Conservation (phyloP, 2,113 vertebrate species). For the Catagonus wagneri region DNA sequence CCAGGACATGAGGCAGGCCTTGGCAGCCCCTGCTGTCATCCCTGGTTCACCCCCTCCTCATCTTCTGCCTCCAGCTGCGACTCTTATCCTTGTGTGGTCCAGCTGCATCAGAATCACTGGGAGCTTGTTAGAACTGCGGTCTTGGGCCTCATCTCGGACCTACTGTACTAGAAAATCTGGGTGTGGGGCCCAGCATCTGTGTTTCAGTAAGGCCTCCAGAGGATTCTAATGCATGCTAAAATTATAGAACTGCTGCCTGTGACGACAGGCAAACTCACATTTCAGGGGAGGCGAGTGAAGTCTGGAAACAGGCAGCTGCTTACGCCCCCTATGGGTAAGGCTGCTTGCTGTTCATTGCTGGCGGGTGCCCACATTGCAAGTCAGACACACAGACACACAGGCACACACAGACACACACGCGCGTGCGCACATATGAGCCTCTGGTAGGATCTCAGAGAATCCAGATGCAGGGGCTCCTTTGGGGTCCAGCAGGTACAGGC, state of each 20-base stretch:
- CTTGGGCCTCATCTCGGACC: not conserved
- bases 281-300: accelerated
- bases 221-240: not conserved
- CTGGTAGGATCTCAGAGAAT: not conserved
- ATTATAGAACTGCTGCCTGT: not conserved
- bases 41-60: not conserved
- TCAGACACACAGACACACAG: not conserved
- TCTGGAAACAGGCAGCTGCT: not conserved
- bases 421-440: not conserved
- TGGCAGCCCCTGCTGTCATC: not conserved
- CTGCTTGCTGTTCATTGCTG: not conserved
- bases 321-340: not conserved
- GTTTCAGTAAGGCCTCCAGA: not conserved
- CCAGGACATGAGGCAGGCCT: not conserved
- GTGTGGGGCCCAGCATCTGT: not conserved
- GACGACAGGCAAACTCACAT: not conserved
- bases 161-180: not conserved
- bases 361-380: not conserved
- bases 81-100: not conserved
- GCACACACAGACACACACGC: not conserved
- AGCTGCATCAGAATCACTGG: not conserved
- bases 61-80: not conserved
- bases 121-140: not conserved
- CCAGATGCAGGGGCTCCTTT: not conserved
- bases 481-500: not conserved